A percentile compares a stretch with the other conserved stretches of the same genome.
These are phyloP conservation scores for Paguma larvata DNA, from an alignment of 2,797 vertebrate genomes.

Conservation along the genomic window DNA sequence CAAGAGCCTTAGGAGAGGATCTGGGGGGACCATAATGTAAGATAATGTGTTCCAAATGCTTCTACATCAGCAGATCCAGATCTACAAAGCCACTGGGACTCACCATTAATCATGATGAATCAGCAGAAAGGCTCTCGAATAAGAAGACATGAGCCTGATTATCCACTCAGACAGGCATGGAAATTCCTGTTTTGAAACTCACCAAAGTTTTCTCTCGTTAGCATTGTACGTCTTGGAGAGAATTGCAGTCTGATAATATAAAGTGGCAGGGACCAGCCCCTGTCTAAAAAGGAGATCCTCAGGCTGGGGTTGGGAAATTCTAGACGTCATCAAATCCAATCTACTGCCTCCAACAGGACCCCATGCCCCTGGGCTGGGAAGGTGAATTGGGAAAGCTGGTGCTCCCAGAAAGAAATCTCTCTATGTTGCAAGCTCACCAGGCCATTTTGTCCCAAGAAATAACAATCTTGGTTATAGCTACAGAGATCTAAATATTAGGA, in stretches of 20 bases:
- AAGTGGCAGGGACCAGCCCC: neutral
- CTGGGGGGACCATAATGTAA: neutral
- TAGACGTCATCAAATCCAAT: too few relatives aligned
- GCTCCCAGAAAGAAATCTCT: neutral
- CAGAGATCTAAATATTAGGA: neutral
- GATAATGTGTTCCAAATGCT: neutral
- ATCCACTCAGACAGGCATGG: neutral
- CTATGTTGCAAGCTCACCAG: neutral
- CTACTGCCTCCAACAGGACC: neutral
- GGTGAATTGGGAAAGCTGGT: rapidly evolving
- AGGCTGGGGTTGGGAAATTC: rapidly evolving
- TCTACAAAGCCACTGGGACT: neutral
- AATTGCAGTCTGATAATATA: neutral
- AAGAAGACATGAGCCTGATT: neutral
- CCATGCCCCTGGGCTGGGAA: neutral
- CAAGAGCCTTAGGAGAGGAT: neutral
- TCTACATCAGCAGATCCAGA: neutral
- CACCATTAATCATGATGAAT: neutral
- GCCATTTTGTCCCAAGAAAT: neutral
- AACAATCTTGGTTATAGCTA: neutral
- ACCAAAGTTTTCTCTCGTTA: neutral
- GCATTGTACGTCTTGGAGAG: neutral
- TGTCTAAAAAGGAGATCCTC: neutral
- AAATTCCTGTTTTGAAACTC: neutral
- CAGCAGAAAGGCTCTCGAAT: neutral